Evolutionary conservation across 1,140 invertebrate species (phyloP), one percentile per base, ranked within the genome.

Genomic region (Drosophila melanogaster): DNA sequence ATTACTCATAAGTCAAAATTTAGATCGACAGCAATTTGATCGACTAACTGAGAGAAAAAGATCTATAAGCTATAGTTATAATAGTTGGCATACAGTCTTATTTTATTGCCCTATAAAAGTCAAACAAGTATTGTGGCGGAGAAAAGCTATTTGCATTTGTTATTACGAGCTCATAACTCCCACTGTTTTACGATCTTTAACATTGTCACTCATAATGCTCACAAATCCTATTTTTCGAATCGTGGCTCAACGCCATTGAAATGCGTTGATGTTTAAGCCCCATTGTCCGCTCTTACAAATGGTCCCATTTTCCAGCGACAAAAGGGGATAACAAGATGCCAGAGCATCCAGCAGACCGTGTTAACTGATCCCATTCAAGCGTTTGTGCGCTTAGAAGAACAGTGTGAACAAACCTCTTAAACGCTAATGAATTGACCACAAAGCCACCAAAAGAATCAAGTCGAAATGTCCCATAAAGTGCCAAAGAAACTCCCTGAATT

Each of bases 361-460:
- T 51, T 75, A 75, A 75, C 70, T 65, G 59, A 59, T 56, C 19
- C 72, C 70, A 66, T 72, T 66, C 37, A 40, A 24, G 44, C 53
- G 26, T 12, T 26, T 33, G 5, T n/a, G n/a, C 14, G 41, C 6
- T 15, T 2, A 65, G 62, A 58, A 51, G 53, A 67, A 54, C 73
- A 84, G 83, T 73, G 83, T 86, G 84, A 86, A 86, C 70, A 86
- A 86, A 86, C 61, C 79, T 79, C 75, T 87, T 89, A 86, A 87
- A 73, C 62, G 64, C 83, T 86, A 87, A 86, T 86, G 80, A 86
- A 86, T 86, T 69, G 83, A 61, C 58, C 49, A 72, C 60, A 74
- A 54, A 40, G 71, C 49, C 53, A 56, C 24, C 65, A 77, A 56
- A 51, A 57, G 64, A 77, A 61, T 57, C 35, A 76, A 67, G 51